Conservation (phyloP, 2,113 vertebrate genomes). For the Pelusios castaneus region DNA sequence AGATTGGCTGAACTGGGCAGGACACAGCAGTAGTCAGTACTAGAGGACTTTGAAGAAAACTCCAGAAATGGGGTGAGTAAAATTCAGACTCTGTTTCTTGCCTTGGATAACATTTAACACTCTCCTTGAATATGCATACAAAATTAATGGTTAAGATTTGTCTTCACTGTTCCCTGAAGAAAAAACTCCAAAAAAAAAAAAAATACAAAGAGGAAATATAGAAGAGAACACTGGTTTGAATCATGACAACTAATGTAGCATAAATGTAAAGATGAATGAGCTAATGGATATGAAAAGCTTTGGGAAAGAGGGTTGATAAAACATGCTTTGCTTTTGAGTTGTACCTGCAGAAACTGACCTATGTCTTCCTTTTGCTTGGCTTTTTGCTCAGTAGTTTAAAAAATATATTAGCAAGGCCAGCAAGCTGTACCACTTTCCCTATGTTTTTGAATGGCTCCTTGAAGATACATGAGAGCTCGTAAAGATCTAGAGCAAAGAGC, state of each 20-base stretch:
- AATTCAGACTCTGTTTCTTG: neutral
- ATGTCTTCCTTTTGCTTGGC: neutral
- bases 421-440: neutral
- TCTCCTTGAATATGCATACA: neutral
- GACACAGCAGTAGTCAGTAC: rapidly evolving
- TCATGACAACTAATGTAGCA: neutral
- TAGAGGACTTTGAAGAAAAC: neutral
- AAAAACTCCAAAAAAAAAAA: neutral
- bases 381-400: neutral
- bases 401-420: neutral
- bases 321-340: neutral
- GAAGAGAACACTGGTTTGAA: neutral
- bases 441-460: no score
- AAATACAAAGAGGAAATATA: neutral
- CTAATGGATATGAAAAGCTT: neutral
- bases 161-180: neutral
- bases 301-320: neutral
- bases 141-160: neutral
- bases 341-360: neutral
- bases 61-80: neutral
- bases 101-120: neutral
- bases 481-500: neutral
- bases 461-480: neutral
- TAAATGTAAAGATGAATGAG: slow-evolving; percentile 6
- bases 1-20: neutral